Conservation (phyloP, 2,888 invertebrate genomes). For the Ecliptopera silaceata region DNA sequence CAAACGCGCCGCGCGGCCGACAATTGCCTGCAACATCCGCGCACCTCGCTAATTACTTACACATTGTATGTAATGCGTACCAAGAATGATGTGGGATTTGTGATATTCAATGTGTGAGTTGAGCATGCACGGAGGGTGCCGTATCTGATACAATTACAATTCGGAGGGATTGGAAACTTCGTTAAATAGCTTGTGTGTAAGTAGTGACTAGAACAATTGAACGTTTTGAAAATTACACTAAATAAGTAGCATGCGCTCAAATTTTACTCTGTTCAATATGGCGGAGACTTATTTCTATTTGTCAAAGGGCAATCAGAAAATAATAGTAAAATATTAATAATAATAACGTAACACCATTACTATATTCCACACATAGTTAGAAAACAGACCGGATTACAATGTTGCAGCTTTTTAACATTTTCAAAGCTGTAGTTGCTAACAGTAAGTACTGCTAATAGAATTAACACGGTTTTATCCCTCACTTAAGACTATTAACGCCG, state of each 20-base stretch:
- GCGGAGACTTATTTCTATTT: background rate
- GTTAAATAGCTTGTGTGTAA: too few species aligned
- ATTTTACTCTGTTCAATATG: too few species aligned
- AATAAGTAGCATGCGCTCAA: too few species aligned
- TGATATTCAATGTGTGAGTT: too few species aligned
- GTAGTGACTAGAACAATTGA: too few species aligned
- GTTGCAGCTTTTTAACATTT: background rate
- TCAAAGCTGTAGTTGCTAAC: constrained; percentile 5
- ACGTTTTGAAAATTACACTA: too few species aligned
- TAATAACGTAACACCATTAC: background rate
- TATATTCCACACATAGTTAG: constrained; percentile 3
- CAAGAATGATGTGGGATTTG: too few species aligned
- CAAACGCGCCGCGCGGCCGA: constrained; percentile 4
- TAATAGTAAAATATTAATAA: background rate
- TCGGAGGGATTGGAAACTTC: too few species aligned
- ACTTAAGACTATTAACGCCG: constrained; percentile 30
- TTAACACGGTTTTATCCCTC: constrained; percentile 34
- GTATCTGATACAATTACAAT: too few species aligned
- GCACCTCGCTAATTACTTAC: background rate
- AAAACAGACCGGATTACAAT: constrained; percentile 5
- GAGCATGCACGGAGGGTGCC: too few species aligned
- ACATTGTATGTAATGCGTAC: background rate
- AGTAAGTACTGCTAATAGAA: constrained; percentile 24
- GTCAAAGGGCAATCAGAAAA: background rate
- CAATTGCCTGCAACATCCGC: background rate